phyloP scores from a whole-genome alignment of 1,140 invertebrate species.

The Leptinotarsa defecta region DNA sequence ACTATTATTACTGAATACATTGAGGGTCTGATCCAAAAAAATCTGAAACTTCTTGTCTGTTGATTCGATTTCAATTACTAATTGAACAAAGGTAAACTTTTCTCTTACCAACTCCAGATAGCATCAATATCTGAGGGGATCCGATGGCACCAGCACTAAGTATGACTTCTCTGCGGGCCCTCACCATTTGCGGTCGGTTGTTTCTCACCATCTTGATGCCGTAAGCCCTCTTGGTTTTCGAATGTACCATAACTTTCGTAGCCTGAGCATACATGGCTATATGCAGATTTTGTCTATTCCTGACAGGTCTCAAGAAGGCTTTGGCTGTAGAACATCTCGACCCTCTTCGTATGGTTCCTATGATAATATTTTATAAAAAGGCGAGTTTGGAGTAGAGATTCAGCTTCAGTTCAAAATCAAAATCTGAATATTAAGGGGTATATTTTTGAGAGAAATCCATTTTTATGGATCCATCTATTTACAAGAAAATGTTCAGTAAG shows the following conservation, averaged over 20 bases:
- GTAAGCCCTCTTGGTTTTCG: slow-evolving; percentile 68
- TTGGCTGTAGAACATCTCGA: slow-evolving; percentile 87
- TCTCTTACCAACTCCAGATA: slow-evolving; percentile 71
- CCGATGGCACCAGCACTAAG: slow-evolving; percentile 81
- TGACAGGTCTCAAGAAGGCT: slow-evolving; percentile 82
- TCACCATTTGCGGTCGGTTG: slow-evolving; percentile 66
- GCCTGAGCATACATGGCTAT: slow-evolving; percentile 80
- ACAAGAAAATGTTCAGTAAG: too few species aligned
- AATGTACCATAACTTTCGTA: slow-evolving; percentile 71
- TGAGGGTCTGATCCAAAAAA: too few species aligned
- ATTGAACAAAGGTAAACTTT: not conserved
- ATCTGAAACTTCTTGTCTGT: too few species aligned
- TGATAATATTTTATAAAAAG: not conserved
- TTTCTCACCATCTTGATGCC: slow-evolving; percentile 77
- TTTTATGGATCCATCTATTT: too few species aligned
- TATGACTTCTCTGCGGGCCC: slow-evolving; percentile 77
- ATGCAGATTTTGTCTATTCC: slow-evolving; percentile 79
- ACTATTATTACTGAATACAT: too few species aligned
- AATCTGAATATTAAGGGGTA: too few species aligned
- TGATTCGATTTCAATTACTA: too few species aligned
- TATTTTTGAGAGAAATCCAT: too few species aligned
- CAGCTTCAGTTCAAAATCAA: too few species aligned
- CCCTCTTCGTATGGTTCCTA: slow-evolving; percentile 79
- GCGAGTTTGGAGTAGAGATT: too few species aligned
- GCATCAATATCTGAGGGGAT: slow-evolving; percentile 84